These are phyloP conservation scores for Pogonomyrmex californicus DNA, from an alignment of 1,140 invertebrate species.

Conservation along the genomic window DNA sequence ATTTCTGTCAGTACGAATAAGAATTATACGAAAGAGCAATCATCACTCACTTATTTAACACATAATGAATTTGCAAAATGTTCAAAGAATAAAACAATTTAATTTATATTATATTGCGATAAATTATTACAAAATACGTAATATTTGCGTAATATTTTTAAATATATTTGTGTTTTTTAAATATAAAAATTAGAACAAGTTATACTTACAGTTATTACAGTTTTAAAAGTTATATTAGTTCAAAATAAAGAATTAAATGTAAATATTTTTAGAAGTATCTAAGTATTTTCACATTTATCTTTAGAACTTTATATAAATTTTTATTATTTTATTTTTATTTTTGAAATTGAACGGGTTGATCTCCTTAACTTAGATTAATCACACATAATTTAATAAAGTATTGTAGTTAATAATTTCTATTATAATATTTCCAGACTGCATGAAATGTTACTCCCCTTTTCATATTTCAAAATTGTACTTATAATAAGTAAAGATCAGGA, in stretches of 20 bases:
- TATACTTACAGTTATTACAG: not conserved
- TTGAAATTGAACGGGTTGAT: not conserved
- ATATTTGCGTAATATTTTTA: too few species aligned
- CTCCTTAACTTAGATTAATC: not conserved
- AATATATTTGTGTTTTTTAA: too few species aligned
- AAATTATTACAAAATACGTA: not conserved
- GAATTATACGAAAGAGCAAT: not conserved
- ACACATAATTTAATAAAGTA: not conserved
- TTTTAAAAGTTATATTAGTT: not conserved
- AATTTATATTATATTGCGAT: not conserved
- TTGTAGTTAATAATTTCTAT: not conserved
- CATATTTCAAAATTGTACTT: not conserved
- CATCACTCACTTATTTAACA: slow-evolving; percentile 23
- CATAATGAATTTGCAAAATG: not conserved
- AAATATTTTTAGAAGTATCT: not conserved
- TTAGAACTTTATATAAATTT: not conserved
- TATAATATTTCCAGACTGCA: not conserved
- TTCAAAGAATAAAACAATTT: not conserved
- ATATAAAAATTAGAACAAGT: not conserved
- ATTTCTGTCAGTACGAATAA: not conserved
- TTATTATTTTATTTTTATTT: not conserved
- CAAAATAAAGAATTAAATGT: not conserved
- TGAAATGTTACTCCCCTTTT: not conserved
- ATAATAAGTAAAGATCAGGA: not conserved
- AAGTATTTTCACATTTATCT: not conserved